A percentile compares a stretch with the other conserved stretches of the same genome.
phyloP scores from a whole-genome alignment of 1,140 invertebrate genomes.

The Asbolus verrucosus region DNA sequence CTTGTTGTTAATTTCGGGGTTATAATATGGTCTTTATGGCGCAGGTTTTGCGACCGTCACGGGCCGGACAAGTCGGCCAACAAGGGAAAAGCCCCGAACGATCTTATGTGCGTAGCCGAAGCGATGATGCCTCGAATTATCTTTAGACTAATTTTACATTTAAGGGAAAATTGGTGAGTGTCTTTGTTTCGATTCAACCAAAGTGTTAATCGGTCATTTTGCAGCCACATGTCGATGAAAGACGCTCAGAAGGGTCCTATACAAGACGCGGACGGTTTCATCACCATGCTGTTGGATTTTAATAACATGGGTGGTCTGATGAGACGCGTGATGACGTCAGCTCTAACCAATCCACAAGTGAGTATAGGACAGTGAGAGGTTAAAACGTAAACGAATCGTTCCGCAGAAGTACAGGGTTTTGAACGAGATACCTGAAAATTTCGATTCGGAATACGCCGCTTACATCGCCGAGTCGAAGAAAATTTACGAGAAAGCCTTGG shows the following conservation, averaged over 20 bases:
- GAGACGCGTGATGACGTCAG: constrained; percentile 90
- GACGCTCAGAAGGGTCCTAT: constrained; percentile 70
- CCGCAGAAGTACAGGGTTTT: constrained; percentile 72
- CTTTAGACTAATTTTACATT: constrained; percentile 88
- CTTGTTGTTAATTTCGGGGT: too few relatives aligned
- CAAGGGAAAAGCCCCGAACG: constrained; percentile 81
- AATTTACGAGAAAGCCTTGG: constrained; percentile 84
- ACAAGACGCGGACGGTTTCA: constrained; percentile 84
- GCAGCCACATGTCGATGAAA: neutral
- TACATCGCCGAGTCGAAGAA: constrained; percentile 80
- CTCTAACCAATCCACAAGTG: constrained; percentile 85
- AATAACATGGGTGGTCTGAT: constrained; percentile 96
- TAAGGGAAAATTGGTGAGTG: constrained; percentile 81
- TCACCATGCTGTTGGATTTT: constrained; percentile 91
- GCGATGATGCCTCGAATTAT: constrained; percentile 94
- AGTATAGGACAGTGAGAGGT: too few relatives aligned
- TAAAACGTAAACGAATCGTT: too few relatives aligned
- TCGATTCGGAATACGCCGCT: constrained; percentile 75
- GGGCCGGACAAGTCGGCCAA: constrained; percentile 84
- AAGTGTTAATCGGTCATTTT: too few relatives aligned
- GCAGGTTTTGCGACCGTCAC: constrained; percentile 91
- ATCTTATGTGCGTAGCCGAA: constrained; percentile 91
- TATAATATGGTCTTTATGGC: too few relatives aligned
- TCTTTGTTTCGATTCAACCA: too few relatives aligned
- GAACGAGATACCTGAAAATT: constrained; percentile 71